Evolutionary conservation across 2,888 invertebrate genomes (phyloP).

Genomic region (Cyclophora albipunctata): DNA sequence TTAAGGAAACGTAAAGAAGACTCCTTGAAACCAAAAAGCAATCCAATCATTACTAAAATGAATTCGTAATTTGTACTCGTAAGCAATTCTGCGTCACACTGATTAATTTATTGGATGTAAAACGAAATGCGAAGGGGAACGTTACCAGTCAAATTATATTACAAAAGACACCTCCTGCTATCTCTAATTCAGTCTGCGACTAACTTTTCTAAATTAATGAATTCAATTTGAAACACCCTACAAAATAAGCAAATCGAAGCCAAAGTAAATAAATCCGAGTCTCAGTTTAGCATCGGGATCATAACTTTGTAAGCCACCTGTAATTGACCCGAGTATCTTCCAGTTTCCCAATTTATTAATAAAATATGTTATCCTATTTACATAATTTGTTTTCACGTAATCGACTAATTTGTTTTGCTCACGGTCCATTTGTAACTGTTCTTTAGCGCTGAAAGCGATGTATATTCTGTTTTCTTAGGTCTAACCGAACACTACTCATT

Average conservation of each 20-base stretch:
- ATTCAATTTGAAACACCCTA: constrained; percentile 42
- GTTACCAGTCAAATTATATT: constrained; percentile 36
- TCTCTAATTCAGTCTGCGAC: constrained; percentile 32
- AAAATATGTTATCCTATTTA: constrained; percentile 19
- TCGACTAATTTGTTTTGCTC: no score
- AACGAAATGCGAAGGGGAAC: constrained; percentile 28
- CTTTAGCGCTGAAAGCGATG: no score
- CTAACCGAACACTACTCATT: no score
- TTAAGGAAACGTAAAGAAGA: no score
- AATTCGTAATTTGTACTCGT: not conserved
- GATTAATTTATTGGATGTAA: constrained; percentile 30
- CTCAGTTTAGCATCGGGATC: constrained; percentile 37
- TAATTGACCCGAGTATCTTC: constrained; percentile 46
- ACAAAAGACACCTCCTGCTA: constrained; percentile 23
- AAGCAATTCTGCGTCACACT: constrained; percentile 21
- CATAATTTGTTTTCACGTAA: constrained; percentile 14
- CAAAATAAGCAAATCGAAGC: constrained; percentile 49
- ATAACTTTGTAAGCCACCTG: constrained; percentile 58
- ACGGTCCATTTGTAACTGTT: no score
- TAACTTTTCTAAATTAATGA: constrained; percentile 51
- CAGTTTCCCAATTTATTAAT: constrained; percentile 40
- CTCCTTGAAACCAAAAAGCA: not conserved
- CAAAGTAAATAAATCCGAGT: constrained; percentile 52
- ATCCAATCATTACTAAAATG: no score
- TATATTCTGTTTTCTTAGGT: no score